Evolutionary conservation across 2,797 vertebrate genomes (phyloP).

Genomic region (Dicrostonyx torquatus): DNA sequence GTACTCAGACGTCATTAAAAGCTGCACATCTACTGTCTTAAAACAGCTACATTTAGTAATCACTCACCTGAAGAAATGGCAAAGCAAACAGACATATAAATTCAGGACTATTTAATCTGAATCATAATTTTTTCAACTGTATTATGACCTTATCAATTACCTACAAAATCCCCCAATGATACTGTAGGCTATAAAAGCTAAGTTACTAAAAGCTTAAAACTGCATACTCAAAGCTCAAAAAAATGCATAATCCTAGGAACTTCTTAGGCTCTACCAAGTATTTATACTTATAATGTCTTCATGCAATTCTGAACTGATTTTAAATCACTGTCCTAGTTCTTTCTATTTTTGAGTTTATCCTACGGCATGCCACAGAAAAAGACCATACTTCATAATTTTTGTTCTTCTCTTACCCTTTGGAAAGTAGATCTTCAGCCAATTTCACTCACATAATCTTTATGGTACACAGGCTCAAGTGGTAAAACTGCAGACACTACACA

Average conservation of each 20-base stretch:
- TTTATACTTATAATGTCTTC: not conserved
- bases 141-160: not conserved
- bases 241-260: conserved; percentile 41
- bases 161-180: not conserved
- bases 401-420: conserved; percentile 56
- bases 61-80: not conserved
- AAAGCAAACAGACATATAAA: not conserved
- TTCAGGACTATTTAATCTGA: conserved; percentile 9
- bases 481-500: conserved; percentile 45
- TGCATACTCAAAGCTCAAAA: conserved; percentile 35
- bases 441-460: conserved; percentile 66
- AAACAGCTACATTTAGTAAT: conserved; percentile 9
- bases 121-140: conserved; percentile 34
- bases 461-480: conserved; percentile 28
- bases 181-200: not conserved
- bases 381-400: conserved; percentile 46
- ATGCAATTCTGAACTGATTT: not conserved
- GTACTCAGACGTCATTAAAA: not conserved
- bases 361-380: conserved; percentile 51
- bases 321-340: conserved; percentile 19
- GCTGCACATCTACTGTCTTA: not conserved
- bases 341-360: conserved; percentile 31
- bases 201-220: conserved; percentile 40
- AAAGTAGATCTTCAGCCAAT: conserved; percentile 62
- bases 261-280: not conserved